Base-by-base conservation (phyloP, 2,888 invertebrate genomes). In the Leucozona laternaria region DNA sequence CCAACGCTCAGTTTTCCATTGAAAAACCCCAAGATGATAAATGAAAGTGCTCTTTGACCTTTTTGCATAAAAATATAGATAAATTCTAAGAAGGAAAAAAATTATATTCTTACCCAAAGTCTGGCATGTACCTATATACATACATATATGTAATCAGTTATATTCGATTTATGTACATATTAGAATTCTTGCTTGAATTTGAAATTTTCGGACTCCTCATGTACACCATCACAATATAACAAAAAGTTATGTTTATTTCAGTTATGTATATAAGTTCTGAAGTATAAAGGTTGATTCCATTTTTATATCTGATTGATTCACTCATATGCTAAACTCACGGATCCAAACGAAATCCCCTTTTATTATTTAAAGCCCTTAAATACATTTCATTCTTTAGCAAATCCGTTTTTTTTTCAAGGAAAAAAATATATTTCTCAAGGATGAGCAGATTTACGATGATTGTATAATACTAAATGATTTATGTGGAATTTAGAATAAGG, bases 291-390 rank as follows among this genome's bases (percentile, higher is more conserved):
- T 34, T 48, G 45, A 31, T 48, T 34, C 31, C 34, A 34, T 66
- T 66, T 66, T 66, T 66, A 48, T 31, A 48, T 66, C 31, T 48
- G 48, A 66, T 66, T 66, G 66, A 66, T 66, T 66, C 20, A 66
- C 66, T 66, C 25, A 53, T 53, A 60, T 60, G 37, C n/a, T 37
- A 37, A 37, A 40, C 10, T 28, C 66, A 66, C 20, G 31, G 7
- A 66, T 48, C 15, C 7, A 31, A 48, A 20, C 25, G 17, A n/a
- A 62, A 62, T 20, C n/a, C 43, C 11, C 13, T 48, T 45, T 48
- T 31, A 64, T 66, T 31, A 64, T 45, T 48, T 10, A 66, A 66
- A 34, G 28, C 15, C 48, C 31, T 31, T 43, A 43, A 62, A 45
- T 64, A 45, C 11, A 17, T 64, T 64, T 31, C 31, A 8, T 20